Conservation (phyloP, 2,888 invertebrate genomes). For the Watsonalla cultraria region DNA sequence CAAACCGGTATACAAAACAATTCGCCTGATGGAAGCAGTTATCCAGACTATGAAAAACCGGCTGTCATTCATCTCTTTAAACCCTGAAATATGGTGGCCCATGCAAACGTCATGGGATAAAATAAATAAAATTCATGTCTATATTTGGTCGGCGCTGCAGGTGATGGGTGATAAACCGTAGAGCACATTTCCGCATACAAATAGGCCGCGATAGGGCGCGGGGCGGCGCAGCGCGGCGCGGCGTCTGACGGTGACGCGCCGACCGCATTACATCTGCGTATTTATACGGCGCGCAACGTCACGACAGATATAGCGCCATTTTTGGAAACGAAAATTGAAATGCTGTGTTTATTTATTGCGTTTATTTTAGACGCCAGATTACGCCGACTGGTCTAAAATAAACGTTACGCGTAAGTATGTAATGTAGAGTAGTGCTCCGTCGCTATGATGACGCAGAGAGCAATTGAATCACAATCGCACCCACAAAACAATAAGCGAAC, state of each 20-base stretch:
- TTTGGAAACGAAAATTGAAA: too few species aligned
- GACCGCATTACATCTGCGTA: conserved; percentile 17
- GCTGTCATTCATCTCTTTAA: too few species aligned
- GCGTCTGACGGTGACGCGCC: conserved; percentile 6
- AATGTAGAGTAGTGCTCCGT: too few species aligned
- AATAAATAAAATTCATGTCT: background rate
- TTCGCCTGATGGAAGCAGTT: too few species aligned
- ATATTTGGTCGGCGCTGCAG: conserved; percentile 10
- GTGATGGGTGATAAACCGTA: conserved; percentile 25
- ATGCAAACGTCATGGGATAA: background rate
- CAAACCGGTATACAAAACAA: too few species aligned
- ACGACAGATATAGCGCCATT: background rate
- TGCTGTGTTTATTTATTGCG: too few species aligned
- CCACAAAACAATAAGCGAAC: conserved; percentile 21
- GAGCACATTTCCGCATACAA: conserved; percentile 16
- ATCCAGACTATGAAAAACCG: too few species aligned
- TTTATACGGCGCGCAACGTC: conserved; percentile 15
- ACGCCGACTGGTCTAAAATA: too few species aligned
- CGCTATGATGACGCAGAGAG: background rate
- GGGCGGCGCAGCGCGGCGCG: background rate
- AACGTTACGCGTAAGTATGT: too few species aligned
- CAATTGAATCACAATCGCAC: conserved; percentile 16
- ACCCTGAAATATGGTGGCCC: too few species aligned
- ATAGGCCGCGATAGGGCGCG: background rate
- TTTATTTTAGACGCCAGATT: too few species aligned